phyloP scores from a whole-genome alignment of 2,888 invertebrate genomes.

The Epirrhoe tristata region DNA sequence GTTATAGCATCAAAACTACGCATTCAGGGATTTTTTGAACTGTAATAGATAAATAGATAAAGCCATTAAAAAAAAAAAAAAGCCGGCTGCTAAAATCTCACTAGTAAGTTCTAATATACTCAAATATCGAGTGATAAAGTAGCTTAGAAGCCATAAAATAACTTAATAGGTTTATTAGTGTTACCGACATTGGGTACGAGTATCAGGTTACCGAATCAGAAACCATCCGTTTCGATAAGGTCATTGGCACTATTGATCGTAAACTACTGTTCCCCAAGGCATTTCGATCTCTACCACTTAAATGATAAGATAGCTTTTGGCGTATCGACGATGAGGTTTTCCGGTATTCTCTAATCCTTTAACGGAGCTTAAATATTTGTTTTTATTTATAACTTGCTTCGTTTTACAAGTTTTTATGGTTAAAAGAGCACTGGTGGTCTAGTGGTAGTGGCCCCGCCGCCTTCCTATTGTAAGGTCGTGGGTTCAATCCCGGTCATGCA shows the following conservation, averaged over 20 bases:
- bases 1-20: too few relatives aligned
- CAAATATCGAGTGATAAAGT: constrained; percentile 17
- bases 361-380: constrained; percentile 30
- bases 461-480: too few relatives aligned
- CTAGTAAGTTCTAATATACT: neutral
- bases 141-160: constrained; percentile 28
- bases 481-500: too few relatives aligned
- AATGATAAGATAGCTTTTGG: constrained; percentile 1
- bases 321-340: neutral
- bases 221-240: constrained; percentile 34
- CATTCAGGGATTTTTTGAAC: too few relatives aligned
- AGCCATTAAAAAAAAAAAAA: neutral
- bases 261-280: constrained; percentile 1
- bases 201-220: constrained; percentile 37
- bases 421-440: too few relatives aligned
- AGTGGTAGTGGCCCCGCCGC: too few relatives aligned
- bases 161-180: constrained; percentile 26
- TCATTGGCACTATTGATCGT: constrained; percentile 36
- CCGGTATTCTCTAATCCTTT: constrained; percentile 29
- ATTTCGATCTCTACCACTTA: neutral
- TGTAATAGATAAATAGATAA: too few relatives aligned
- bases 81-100: neutral
- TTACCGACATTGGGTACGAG: constrained; percentile 30
- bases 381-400: constrained; percentile 13
- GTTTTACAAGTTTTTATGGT: constrained; percentile 11